Percentiles rank a stretch among this genome's conserved stretches.
Conservation (phyloP, 2,888 invertebrate genomes). For the Drosophila nr. perissopoda region DNA sequence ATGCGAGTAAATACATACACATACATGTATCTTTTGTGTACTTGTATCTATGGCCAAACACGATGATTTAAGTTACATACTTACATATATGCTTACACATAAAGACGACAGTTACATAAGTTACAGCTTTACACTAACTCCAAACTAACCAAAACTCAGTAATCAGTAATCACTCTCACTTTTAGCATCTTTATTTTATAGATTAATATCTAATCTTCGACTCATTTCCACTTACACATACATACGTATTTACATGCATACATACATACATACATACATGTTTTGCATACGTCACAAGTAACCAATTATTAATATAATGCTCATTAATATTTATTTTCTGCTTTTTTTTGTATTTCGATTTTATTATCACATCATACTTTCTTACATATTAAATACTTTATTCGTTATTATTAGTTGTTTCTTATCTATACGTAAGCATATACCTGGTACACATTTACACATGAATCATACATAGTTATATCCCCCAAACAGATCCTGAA, state of each 20-base stretch:
- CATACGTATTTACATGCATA: slow-evolving; percentile 20
- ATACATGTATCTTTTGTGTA: slow-evolving; percentile 18
- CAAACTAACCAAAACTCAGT: background rate
- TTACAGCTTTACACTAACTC: slow-evolving; percentile 2
- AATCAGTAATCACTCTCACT: slow-evolving; percentile 6
- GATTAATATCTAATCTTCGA: slow-evolving; percentile 16
- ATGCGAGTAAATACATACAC: slow-evolving; percentile 3
- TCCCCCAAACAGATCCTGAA: background rate
- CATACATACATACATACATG: slow-evolving; percentile 4
- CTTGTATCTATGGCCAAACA: slow-evolving; percentile 9
- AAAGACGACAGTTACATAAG: slow-evolving; percentile 5
- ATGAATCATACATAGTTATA: slow-evolving; percentile 1
- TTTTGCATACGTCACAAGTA: background rate
- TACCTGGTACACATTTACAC: slow-evolving; percentile 10
- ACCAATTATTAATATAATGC: background rate
- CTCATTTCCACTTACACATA: slow-evolving; percentile 27
- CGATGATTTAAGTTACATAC: slow-evolving; percentile 7
- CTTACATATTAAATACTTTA: slow-evolving; percentile 3
- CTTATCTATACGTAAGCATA: slow-evolving; percentile 19
- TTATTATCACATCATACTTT: background rate
- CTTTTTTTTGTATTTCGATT: background rate
- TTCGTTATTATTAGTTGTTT: slow-evolving; percentile 9
- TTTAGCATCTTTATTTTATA: slow-evolving; percentile 11
- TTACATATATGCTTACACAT: slow-evolving; percentile 5
- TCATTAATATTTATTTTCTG: background rate